Conservation (phyloP, 2,888 invertebrate species). For the Marronus borbonicus region DNA sequence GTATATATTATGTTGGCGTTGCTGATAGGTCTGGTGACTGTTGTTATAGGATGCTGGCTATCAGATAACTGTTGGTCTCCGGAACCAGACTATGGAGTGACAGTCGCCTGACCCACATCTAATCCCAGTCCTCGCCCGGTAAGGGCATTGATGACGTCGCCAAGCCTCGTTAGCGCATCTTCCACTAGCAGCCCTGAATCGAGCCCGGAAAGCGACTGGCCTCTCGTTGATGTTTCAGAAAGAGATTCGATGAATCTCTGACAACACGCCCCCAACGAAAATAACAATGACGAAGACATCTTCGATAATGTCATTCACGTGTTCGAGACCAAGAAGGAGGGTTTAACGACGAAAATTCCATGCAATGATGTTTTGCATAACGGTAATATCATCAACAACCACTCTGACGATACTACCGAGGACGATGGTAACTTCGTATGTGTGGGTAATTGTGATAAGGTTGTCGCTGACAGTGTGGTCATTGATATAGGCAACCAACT, state of each 20-base stretch:
- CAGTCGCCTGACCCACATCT: conserved; percentile 80
- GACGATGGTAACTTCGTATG: conserved; percentile 44
- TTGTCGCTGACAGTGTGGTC: conserved; percentile 47
- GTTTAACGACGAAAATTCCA: conserved; percentile 29
- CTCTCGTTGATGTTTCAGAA: conserved; percentile 65
- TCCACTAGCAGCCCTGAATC: conserved; percentile 61
- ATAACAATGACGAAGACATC: conserved; percentile 51
- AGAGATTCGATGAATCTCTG: conserved; percentile 60
- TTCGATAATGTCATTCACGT: conserved; percentile 51
- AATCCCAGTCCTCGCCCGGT: conserved; percentile 73
- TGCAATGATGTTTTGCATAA: conserved; percentile 36
- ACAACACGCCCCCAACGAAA: conserved; percentile 56
- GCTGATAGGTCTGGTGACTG: conserved; percentile 81
- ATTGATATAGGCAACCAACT: conserved; percentile 51
- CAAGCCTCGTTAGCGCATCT: conserved; percentile 60
- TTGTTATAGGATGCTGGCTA: conserved; percentile 84
- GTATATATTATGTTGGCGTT: conserved; percentile 83
- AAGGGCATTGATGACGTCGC: conserved; percentile 56
- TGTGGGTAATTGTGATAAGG: conserved; percentile 48
- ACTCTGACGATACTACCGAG: conserved; percentile 15
- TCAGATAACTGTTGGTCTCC: conserved; percentile 87
- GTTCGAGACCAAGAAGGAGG: conserved; percentile 48
- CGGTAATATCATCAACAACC: conserved; percentile 23
- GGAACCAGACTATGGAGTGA: conserved; percentile 79
- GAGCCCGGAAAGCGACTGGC: conserved; percentile 69